Conservation (phyloP, 2,888 invertebrate species). For the Himalopsyche anomala region DNA sequence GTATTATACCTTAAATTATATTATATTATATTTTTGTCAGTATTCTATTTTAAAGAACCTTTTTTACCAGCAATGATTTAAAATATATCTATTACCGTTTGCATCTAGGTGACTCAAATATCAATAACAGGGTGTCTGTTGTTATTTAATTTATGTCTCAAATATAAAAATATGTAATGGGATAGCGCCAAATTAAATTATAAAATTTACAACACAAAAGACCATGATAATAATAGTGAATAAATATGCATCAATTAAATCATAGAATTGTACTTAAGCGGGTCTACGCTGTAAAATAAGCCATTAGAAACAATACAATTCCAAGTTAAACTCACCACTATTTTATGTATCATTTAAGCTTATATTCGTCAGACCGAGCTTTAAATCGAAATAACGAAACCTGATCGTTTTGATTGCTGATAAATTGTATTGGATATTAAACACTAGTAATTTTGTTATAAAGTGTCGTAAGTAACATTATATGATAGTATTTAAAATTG, state of each 20-base stretch:
- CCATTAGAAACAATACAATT: background rate
- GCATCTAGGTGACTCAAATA: too few relatives aligned
- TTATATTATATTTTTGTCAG: too few relatives aligned
- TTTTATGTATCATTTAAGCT: constrained; percentile 32
- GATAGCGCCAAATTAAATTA: too few relatives aligned
- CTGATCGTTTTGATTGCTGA: constrained; percentile 64
- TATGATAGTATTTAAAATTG: background rate
- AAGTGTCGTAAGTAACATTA: background rate
- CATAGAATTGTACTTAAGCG: constrained; percentile 1
- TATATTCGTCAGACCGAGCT: constrained; percentile 33
- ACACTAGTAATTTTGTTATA: constrained; percentile 20
- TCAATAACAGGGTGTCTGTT: too few relatives aligned
- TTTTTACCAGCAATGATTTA: too few relatives aligned
- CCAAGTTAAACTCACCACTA: constrained; percentile 45
- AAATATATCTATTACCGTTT: too few relatives aligned
- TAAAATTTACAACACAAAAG: too few relatives aligned
- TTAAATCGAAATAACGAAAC: constrained; percentile 55
- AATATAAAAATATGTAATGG: too few relatives aligned
- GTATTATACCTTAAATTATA: too few relatives aligned
- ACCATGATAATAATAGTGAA: too few relatives aligned
- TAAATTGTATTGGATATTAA: constrained; percentile 58
- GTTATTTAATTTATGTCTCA: too few relatives aligned
- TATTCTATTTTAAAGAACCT: too few relatives aligned
- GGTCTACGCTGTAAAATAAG: constrained; percentile 16
- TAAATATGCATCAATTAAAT: constrained; percentile 33